These are phyloP conservation scores for Acrossocheilus wenchowensis DNA, from an alignment of 2,797 vertebrate species.

Conservation along the genomic window DNA sequence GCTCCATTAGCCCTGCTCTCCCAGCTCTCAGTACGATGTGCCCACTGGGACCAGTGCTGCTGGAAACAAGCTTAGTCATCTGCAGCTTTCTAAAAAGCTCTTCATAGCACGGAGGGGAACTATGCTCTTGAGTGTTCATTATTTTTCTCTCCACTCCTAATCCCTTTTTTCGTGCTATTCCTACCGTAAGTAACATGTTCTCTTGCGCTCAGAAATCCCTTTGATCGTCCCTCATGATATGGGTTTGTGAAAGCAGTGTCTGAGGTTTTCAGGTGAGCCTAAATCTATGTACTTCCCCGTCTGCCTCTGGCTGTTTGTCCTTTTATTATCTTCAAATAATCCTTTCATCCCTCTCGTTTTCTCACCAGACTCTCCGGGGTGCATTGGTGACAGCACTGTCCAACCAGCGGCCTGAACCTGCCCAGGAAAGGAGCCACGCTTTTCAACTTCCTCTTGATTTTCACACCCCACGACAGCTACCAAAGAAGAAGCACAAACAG, in stretches of 20 bases:
- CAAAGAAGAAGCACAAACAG: conserved; percentile 49
- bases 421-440: conserved; percentile 79
- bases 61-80: conserved; percentile 50
- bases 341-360: conserved; percentile 31
- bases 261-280: conserved; percentile 42
- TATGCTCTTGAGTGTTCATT: conserved; percentile 49
- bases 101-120: conserved; percentile 29
- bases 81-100: conserved; percentile 32
- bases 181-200: conserved; percentile 50
- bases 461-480: conserved; percentile 73
- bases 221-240: conserved; percentile 45
- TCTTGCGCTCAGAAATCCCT: conserved; percentile 26
- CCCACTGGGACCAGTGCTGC: conserved; percentile 47
- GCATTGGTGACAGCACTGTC: conserved; percentile 89
- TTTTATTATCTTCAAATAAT: conserved; percentile 53
- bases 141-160: conserved; percentile 50
- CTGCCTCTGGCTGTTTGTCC: conserved; percentile 39
- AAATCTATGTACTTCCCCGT: conserved; percentile 29
- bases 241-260: conserved; percentile 38
- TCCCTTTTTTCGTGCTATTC: conserved; percentile 29
- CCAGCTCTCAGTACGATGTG: conserved; percentile 12
- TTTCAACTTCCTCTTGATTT: conserved; percentile 78
- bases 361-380: conserved; percentile 91
- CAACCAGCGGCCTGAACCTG: conserved; percentile 77
- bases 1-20: conserved; percentile 50